phyloP scores from a whole-genome alignment of 2,113 vertebrate genomes.

The Leuciscus idus region DNA sequence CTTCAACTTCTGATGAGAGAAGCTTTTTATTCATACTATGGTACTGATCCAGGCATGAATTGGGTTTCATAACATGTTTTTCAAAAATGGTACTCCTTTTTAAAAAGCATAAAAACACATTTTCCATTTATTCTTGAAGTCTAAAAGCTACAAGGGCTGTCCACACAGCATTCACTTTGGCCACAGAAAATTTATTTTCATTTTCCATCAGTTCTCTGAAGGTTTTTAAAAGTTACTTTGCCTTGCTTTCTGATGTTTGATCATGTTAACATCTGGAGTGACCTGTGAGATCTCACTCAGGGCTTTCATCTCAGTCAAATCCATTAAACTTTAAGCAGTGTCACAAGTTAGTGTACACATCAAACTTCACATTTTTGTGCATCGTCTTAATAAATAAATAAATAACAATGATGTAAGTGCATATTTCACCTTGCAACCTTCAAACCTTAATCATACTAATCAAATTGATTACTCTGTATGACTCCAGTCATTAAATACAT shows the following conservation, averaged over 20 bases:
- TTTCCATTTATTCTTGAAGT: neutral
- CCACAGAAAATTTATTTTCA: slow-evolving; percentile 10
- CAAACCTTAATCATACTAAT: neutral
- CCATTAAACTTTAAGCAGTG: neutral
- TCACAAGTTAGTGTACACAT: neutral
- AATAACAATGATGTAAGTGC: neutral
- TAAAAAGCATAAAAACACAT: neutral
- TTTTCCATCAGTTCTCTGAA: slow-evolving; percentile 11
- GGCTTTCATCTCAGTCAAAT: neutral
- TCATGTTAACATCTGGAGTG: neutral
- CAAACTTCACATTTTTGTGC: neutral
- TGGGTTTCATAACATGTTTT: neutral
- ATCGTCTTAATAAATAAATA: neutral
- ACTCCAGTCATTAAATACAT: neutral
- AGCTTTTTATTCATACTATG: neutral
- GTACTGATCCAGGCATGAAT: neutral
- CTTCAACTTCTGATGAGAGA: neutral
- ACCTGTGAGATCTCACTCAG: slow-evolving; percentile 4
- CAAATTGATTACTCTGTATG: neutral
- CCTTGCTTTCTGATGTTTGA: slow-evolving; percentile 4
- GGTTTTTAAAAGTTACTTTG: neutral
- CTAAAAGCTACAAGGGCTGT: neutral
- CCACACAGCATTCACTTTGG: neutral
- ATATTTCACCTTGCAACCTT: neutral
- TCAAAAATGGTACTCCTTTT: neutral